Base-by-base conservation (phyloP, 2,797 vertebrate genomes). In the Hylomyscus alleni region DNA sequence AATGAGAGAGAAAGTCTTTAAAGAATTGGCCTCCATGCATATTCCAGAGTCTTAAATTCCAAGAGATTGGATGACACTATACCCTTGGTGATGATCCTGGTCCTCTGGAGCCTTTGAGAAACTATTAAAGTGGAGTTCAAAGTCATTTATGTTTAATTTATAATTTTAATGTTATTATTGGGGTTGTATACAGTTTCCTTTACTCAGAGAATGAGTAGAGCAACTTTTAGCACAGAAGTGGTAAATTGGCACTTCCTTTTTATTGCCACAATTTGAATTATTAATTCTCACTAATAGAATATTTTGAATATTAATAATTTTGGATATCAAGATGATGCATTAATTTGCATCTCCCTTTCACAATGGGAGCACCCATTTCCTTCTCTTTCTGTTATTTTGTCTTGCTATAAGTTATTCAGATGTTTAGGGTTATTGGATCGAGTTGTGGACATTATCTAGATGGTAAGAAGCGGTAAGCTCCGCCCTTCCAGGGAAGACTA, bases 371-470 rank as follows among this genome's bases (percentile, higher is more conserved):
- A 17, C 34, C 22, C 12, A 29, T 6, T 56, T 50, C 3, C 34
- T 58, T 75, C 40, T 56, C 62, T 22, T 82, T 47, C 29, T 78
- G 0, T 67, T 69, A 54, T 6, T 88, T n/a, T 76, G 1, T 72
- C 77, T 40, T 31, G 6, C 34, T 93, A 73, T 94, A 54, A 85
- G 81, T 80, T 81, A 94, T 92, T 91, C 24, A 92, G 31, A 73
- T 92, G 10, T 78, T 91, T 93, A 81, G 34, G 22, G 19, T 58
- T 84, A 93, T n/a, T 62, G 11, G 3, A 50, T 87, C 67, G 89
- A 92, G 91, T 92, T 93, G 40, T 58, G 88, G 52, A 94, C 84
- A 54, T 58, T 58, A 34, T 78, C 60, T 92, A 37, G 13, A 91
- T 75, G 6, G 26, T 62, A 56, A 93, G 44, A 82, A 93, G 37